Conservation (phyloP, 2,113 vertebrate genomes). For the Poeciliopsis retropinna region DNA sequence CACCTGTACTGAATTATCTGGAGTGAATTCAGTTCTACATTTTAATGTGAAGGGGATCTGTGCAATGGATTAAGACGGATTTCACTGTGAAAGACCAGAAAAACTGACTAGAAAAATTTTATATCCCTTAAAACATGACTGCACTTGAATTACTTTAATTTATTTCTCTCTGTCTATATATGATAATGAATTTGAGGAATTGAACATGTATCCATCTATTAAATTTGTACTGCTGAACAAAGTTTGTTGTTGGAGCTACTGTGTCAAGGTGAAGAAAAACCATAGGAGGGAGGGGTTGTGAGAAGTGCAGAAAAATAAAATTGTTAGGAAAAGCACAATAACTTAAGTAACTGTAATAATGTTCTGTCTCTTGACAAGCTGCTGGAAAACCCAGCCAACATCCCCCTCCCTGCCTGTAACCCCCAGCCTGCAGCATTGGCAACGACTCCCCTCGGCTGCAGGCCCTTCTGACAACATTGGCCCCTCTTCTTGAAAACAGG, state of each 20-base stretch:
- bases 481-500: constrained; percentile 66
- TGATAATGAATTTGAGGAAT: background rate
- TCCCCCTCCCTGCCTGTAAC: constrained; percentile 28
- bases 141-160: background rate
- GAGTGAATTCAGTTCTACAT: too few relatives aligned
- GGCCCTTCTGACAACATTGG: constrained; percentile 58
- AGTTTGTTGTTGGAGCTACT: constrained; percentile 5
- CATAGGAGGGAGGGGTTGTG: background rate
- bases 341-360: constrained; percentile 81
- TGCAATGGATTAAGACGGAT: too few relatives aligned
- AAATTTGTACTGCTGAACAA: background rate
- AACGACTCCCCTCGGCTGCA: constrained; percentile 54
- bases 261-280: constrained; percentile 1
- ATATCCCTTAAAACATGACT: too few relatives aligned
- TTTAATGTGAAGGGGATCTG: too few relatives aligned
- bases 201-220: background rate
- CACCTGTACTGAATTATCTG: too few relatives aligned
- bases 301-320: constrained; percentile 6
- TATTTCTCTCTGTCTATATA: background rate
- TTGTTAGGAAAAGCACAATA: constrained; percentile 60
- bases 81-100: too few relatives aligned
- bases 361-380: constrained; percentile 65
- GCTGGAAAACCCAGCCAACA: constrained; percentile 49
- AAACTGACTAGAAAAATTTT: too few relatives aligned
- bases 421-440: constrained; percentile 62